Base-by-base conservation (phyloP, 2,113 vertebrate species). In the Cottus gobio region DNA sequence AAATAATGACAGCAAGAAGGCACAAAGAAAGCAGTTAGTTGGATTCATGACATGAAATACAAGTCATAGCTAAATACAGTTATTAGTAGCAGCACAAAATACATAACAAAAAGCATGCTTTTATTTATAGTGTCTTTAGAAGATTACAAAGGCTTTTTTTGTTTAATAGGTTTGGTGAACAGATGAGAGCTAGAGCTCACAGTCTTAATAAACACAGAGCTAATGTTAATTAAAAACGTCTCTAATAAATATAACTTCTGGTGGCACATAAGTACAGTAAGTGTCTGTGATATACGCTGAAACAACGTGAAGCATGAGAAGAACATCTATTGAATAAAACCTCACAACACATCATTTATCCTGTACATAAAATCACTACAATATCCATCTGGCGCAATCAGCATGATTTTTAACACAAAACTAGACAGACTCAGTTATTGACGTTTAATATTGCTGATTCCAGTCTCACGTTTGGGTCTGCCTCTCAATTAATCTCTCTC, bases 301-400 rank as follows among this genome's bases (percentile, higher is more conserved):
- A 22, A 22, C n/a, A 20, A 28, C 20, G 1, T 10, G 36, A 10
- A 52, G 28, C 63, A 28, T n/a, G 54, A 46, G 26, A 70, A 58
- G 24, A 34, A 65, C 30, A 50, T 30, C 11, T 54, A 8, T 24
- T 26, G 26, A 69, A 37, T 24, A 28, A 31, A 83, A 28, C 13
- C 50, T 57, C 46, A 54, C 66, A 68, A 52, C 42, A 72, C 42
- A 75, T 77, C 66, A 61, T 71, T 22, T 50, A 68, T 78, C 13
- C 50, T 39, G 9, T 15, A 34, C 7, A 65, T 52, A 71, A 79
- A 74, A 69, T 26, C 20, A 54, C 26, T 66, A 69, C 1, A 15
- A 68, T 58, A 75, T 72, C 57, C 50, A 69, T 79, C 50, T 54
- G 50, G n/a, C 73, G 31, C 50, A 69, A 77, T 80, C 79, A 76